These are phyloP conservation scores for Pseudococcus viburni DNA, from an alignment of 2,888 invertebrate species.

Conservation along the genomic window DNA sequence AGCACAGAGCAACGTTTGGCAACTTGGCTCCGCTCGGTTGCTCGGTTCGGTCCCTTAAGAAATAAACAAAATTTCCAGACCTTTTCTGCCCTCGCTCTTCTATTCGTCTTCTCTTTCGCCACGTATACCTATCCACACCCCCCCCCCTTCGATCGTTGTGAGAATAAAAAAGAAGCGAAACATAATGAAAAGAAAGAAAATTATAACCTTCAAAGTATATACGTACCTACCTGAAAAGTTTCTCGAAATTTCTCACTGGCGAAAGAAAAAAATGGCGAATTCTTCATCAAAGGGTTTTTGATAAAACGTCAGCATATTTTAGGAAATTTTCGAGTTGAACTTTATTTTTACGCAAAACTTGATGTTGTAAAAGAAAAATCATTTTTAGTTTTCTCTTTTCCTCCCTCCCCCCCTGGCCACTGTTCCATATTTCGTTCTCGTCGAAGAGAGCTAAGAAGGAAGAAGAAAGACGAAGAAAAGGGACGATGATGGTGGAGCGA, in stretches of 20 bases:
- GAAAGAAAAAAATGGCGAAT: conserved; percentile 17
- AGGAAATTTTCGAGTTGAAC: conserved; percentile 1
- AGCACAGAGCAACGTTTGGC: not conserved
- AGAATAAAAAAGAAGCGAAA: not conserved
- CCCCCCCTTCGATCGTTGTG: not conserved
- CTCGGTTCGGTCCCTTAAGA: not conserved
- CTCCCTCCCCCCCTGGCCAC: too few species aligned
- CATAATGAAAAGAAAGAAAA: not conserved
- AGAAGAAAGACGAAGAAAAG: not conserved
- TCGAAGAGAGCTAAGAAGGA: too few species aligned
- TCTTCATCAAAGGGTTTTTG: conserved; percentile 14
- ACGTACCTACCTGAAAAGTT: not conserved
- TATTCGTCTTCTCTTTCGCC: not conserved
- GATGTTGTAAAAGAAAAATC: conserved; percentile 15
- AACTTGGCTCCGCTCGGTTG: not conserved
- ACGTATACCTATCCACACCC: too few species aligned
- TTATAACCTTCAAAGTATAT: conserved; percentile 38
- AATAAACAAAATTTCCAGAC: conserved; percentile 13
- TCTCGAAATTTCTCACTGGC: not conserved
- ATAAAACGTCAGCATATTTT: conserved; percentile 47
- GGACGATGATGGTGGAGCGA: not conserved
- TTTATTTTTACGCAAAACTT: not conserved
- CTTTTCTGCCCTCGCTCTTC: not conserved
- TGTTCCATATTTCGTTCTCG: too few species aligned
- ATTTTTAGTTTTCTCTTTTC: not conserved